Conservation (phyloP, 2,888 invertebrate genomes). For the Phalangium opilio region DNA sequence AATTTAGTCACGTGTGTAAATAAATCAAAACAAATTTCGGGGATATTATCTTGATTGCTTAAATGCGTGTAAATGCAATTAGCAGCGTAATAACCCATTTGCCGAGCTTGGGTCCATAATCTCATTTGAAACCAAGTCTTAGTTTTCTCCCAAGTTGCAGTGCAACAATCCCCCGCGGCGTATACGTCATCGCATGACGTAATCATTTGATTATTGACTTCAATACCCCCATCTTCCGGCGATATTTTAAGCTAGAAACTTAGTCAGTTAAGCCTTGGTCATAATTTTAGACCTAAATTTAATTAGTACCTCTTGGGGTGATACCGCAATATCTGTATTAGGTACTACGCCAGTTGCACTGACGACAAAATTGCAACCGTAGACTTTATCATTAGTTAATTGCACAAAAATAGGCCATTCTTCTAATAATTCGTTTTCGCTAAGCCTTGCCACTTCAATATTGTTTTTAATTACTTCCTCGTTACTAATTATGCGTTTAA, state of each 20-base stretch:
- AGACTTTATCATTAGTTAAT: constrained; percentile 51
- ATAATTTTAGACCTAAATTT: constrained; percentile 6
- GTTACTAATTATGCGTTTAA: constrained; percentile 25
- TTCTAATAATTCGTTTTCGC: constrained; percentile 5
- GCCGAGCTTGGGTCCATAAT: constrained; percentile 93
- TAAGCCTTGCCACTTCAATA: background rate
- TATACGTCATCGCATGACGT: constrained; percentile 62
- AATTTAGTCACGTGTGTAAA: constrained; percentile 92
- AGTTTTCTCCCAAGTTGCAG: constrained; percentile 56
- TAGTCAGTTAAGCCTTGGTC: too few relatives aligned
- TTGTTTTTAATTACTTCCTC: constrained; percentile 22
- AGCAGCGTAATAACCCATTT: constrained; percentile 91
- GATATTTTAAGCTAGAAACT: too few relatives aligned
- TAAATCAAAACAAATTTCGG: constrained; percentile 90
- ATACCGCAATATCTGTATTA: constrained; percentile 22
- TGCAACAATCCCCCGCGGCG: constrained; percentile 91
- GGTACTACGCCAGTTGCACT: constrained; percentile 84
- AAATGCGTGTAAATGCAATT: constrained; percentile 53
- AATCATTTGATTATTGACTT: constrained; percentile 69
- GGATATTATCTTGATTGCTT: constrained; percentile 16
- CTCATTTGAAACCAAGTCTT: constrained; percentile 83
- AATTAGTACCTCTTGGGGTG: too few relatives aligned
- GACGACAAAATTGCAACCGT: constrained; percentile 75
- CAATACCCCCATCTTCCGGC: constrained; percentile 58
- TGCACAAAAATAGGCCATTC: constrained; percentile 52